Evolutionary conservation across 2,797 vertebrate genomes (phyloP), one percentile per base, ranked within the genome.

Genomic region (Crypturellus tataupa): DNA sequence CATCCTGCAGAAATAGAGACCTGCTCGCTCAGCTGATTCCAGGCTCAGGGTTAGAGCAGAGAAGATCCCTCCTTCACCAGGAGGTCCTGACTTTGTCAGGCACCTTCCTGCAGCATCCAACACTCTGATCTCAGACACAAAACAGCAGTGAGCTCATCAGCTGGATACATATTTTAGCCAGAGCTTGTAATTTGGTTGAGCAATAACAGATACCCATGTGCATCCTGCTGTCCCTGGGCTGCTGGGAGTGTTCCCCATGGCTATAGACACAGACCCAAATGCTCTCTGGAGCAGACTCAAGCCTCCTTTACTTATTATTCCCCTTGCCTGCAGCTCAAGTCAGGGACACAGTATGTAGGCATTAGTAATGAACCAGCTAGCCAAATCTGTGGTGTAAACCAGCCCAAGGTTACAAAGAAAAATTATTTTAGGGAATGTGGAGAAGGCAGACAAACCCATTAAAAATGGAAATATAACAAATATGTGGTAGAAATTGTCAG

Each of bases 281-380:
- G 6, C 35, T 63, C 5, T 21, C 46, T 73, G 64, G n/a, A 89
- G 60, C 20, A 46, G 13, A 18, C 17, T 85, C 67, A 69, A 51
- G 23, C 8, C 56, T 31, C 44, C 55, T 51, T 27, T 72, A 35
- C n/a, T 25, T 65, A 33, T 83, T 65, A 78, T 62, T 78, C 8
- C 24, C 69, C 44, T 80, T 76, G 46, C 59, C 76, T 80, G 24
- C 40, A 87, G 62, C 72, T 92, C 55, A 17, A 51, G 51, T 29
- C n/a, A 44, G 69, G 39, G 37, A 65, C 44, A 35, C 0, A 1
- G 14, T 53, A 33, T 46, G 13, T 59, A 56, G 71, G 44, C 51
- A 62, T 10, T 58, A 64, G 42, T 58, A 89, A 69, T 71, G 56
- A 89, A 85, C 14, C 33, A 16, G 49, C 39, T 75, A 87, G 39